Evolutionary conservation across 2,888 invertebrate species (phyloP), one percentile per base, ranked within the genome.

Genomic region (Pilophorus perplexus): DNA sequence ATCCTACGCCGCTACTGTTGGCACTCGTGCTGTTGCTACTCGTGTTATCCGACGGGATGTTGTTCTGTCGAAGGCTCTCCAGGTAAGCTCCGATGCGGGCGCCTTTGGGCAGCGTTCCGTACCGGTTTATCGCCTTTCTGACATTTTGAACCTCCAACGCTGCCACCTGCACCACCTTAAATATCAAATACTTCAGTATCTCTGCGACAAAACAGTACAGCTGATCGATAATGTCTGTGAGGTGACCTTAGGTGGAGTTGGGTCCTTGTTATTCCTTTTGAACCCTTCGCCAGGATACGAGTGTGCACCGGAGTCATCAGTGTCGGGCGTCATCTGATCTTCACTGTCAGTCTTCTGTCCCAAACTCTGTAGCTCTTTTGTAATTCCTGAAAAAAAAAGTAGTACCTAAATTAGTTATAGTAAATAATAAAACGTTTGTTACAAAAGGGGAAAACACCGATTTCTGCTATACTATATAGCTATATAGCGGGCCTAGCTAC

Each of bases 91-190:
- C 96, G 73, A 98, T 97, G 71, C 97, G 84, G 8, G 94, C 94
- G 52, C 91, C 95, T 79, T 97, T 98, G 0, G 98, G 98, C 74
- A 98, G 80, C 8, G 98, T 98, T 16, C 98, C 98, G 77, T 96
- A 97, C 23, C 95, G 85, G 78, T 93, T 95, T 71, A 93, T 93
- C 48, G 94, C 94, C 72, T 93, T 86, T 75, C 93, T 90, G 59
- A 96, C 95, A 80, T 96, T 96, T 79, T 93, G 92, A 71, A 94
- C 93, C 79, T 96, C 96, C 72, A 96, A 81, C 20, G 95, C 93
- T 62, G 93, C 95, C 70, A 95, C 90, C 74, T 91, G 89, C 28
- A 90, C 86, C 73, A 82, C 83, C 80, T 77, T 28, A 33, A 33
- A 33, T 33, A 12, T 12, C 33, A 33, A 33, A 33, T 8, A 6